Evolutionary conservation across 1,140 invertebrate species (phyloP), one percentile per base, ranked within the genome.

Genomic region (Eriocheir sinensis): DNA sequence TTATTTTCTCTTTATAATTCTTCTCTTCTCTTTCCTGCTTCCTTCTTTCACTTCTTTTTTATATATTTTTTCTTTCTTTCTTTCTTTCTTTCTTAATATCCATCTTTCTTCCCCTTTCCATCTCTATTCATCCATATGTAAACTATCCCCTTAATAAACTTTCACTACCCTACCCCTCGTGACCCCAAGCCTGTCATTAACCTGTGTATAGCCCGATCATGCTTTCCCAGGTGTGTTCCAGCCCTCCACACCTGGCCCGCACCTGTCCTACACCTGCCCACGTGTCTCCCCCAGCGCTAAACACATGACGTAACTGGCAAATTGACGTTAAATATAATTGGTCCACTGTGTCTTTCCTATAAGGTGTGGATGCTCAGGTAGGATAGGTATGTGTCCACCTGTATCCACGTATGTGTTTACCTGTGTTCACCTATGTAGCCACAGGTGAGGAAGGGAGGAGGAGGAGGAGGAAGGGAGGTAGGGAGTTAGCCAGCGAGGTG

Each of bases 351-450:
- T 72, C 60, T n/a, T 27, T 72, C 27, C 60, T 72, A 21, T 2
- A 21, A 72, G 17, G 60, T 53, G 48, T 21, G 48, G 48, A n/a
- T 21, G 60, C 60, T 72, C n/a, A n/a, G 60, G 60, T 21, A 72
- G 60, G 60, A 72, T n/a, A n/a, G 60, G n/a, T n/a, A n/a, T n/a
- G n/a, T n/a, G n/a, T 72, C 60, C 60, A 72, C 60, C 21, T 72
- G 60, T 21, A 4, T 27, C 12, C 60, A 72, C 21, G n/a, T n/a
- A n/a, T n/a, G n/a, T n/a, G n/a, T n/a, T n/a, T n/a, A n/a, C n/a
- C n/a, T n/a, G n/a, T n/a, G n/a, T n/a, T n/a, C n/a, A 21, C 60
- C 21, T 72, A 21, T 21, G 27, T 21, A 72, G n/a, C 21, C 60
- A 72, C 60, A 72, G 60, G 60, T 72, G 60, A 72, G 60, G 60